Evolutionary conservation across 2,797 vertebrate species (phyloP).

Genomic region (Tinamus major): DNA sequence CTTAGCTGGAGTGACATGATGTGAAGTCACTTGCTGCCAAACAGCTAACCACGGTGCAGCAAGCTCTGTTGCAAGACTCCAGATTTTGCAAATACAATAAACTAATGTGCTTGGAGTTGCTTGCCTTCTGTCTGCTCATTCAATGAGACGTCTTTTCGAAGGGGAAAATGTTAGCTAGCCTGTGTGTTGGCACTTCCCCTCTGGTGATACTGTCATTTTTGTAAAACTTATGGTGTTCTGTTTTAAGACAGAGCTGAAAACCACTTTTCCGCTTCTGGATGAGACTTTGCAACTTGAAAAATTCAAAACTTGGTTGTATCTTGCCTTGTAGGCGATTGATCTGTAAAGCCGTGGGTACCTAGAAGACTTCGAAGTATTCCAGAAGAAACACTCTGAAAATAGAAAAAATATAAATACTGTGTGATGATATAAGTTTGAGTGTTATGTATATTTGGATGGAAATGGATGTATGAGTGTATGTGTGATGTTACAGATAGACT

Average conservation of each 20-base stretch:
- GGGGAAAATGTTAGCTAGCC: not conserved
- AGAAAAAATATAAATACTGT: not conserved
- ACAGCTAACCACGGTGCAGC: not conserved
- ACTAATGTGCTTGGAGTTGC: no score
- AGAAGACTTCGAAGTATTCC: not conserved
- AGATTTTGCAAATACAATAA: rapidly evolving
- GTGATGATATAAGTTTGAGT: not conserved
- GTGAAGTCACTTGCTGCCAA: not conserved
- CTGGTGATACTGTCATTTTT: not conserved
- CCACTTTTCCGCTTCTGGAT: not conserved
- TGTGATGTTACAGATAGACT: not conserved
- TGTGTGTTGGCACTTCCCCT: not conserved
- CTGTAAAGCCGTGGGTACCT: not conserved
- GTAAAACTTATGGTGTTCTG: not conserved
- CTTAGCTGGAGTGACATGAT: not conserved
- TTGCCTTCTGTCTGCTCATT: not conserved
- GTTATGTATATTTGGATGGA: not conserved
- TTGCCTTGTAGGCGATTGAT: not conserved
- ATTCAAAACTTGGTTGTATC: not conserved
- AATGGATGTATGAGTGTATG: not conserved
- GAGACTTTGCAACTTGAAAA: not conserved
- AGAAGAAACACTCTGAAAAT: not conserved
- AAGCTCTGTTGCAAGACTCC: rapidly evolving
- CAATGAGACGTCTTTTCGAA: not conserved
- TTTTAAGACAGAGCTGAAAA: not conserved